Percentiles rank a stretch among this genome's conserved stretches.
Evolutionary conservation across 2,113 vertebrate genomes (phyloP).

Genomic region (Thymallus thymallus): DNA sequence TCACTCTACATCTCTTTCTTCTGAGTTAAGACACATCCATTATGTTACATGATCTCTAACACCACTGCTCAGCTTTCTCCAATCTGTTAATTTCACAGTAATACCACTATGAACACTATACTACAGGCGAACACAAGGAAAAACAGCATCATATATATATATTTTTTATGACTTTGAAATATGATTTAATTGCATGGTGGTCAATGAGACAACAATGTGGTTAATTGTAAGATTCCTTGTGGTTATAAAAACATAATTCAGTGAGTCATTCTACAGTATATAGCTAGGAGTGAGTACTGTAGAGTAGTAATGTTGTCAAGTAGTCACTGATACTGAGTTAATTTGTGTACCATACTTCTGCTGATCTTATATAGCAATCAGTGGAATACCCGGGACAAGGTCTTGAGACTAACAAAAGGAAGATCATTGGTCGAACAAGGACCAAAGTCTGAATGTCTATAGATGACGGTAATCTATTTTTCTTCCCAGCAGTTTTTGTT

Average conservation of each 20-base stretch:
- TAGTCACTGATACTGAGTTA: neutral
- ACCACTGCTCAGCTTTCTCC: conserved; percentile 38
- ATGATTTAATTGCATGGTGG: too few relatives aligned
- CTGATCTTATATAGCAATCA: neutral
- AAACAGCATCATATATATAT: too few relatives aligned
- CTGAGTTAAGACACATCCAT: conserved; percentile 36
- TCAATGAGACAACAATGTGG: too few relatives aligned
- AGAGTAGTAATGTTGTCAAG: neutral
- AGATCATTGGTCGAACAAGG: neutral
- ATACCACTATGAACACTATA: neutral
- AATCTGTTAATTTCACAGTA: conserved; percentile 29
- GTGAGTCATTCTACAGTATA: neutral
- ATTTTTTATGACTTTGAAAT: too few relatives aligned
- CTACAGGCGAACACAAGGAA: too few relatives aligned
- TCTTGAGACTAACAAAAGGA: neutral
- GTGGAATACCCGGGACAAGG: neutral
- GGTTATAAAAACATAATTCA: neutral
- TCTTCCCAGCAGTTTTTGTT: conserved; percentile 79
- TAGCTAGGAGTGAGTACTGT: too few relatives aligned
- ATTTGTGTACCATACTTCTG: neutral
- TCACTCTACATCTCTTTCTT: conserved; percentile 51
- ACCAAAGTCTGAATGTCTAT: conserved; percentile 9
- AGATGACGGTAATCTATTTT: conserved; percentile 29
- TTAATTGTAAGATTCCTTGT: neutral
- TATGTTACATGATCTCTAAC: conserved; percentile 26